Percentiles rank a stretch among this genome's conserved stretches.
Evolutionary conservation across 2,113 vertebrate genomes (phyloP).

Genomic region (mouse (Mus musculus)): GRCm39 chr2:45628001-45628500

Average conservation of each 20-base stretch:
- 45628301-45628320: conserved; percentile 90
- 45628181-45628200: conserved; percentile 85
- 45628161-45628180: conserved; percentile 84
- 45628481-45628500: conserved; percentile 61
- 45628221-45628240: conserved; percentile 85
- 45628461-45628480: conserved; percentile 42
- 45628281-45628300: conserved; percentile 91
- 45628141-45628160: conserved; percentile 88
- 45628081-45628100: conserved; percentile 75
- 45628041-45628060: conserved; percentile 59
- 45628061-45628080: conserved; percentile 57
- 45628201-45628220: conserved; percentile 87
- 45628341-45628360: conserved; percentile 89
- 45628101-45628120: conserved; percentile 81
- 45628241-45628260: conserved; percentile 87
- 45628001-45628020: conserved; percentile 55
- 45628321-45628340: conserved; percentile 89
- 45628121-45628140: conserved; percentile 86
- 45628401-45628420: conserved; percentile 82
- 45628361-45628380: conserved; percentile 86
- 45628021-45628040: conserved; percentile 56
- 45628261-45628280: conserved; percentile 90
- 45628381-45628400: conserved; percentile 87
- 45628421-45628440: conserved; percentile 76
- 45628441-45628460: conserved; percentile 69